Conservation (phyloP, 64 coral and sea anemone genomes). For the Anthopleura sola region DNA sequence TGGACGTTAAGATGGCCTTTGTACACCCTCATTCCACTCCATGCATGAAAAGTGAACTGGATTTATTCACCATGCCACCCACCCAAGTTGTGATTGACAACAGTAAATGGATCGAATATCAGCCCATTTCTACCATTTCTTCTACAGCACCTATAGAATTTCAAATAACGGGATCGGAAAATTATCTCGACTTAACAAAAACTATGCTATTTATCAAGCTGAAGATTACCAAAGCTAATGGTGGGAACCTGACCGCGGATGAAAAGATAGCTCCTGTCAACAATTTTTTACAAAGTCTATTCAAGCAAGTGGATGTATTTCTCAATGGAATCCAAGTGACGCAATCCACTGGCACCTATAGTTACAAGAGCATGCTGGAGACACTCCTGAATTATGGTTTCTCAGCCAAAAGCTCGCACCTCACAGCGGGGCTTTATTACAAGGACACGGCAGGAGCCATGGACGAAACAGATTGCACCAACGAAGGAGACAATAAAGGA, state of each 20-base stretch:
- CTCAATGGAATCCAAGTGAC: too few species aligned
- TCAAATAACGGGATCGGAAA: not conserved
- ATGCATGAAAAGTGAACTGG: constrained; percentile 3
- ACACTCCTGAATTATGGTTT: too few species aligned
- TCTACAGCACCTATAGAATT: constrained; percentile 7
- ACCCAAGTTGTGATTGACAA: not conserved
- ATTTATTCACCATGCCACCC: constrained; percentile 2
- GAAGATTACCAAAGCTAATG: constrained; percentile 7
- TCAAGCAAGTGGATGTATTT: too few species aligned
- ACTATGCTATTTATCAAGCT: constrained; percentile 2
- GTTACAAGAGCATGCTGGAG: too few species aligned
- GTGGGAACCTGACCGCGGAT: not conserved
- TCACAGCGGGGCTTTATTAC: too few species aligned
- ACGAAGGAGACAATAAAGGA: too few species aligned
- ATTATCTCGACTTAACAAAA: not conserved
- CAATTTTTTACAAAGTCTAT: not conserved
- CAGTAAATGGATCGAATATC: not conserved
- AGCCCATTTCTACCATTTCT: not conserved
- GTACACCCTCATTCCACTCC: constrained; percentile 3
- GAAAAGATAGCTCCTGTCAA: constrained; percentile 5
- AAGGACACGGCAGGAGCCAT: too few species aligned
- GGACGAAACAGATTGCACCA: too few species aligned
- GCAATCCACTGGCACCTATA: too few species aligned
- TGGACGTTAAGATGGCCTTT: constrained; percentile 12
- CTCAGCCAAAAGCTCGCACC: too few species aligned